Evolutionary conservation across 2,888 invertebrate species (phyloP).

Genomic region (Eupithecia dodoneata): DNA sequence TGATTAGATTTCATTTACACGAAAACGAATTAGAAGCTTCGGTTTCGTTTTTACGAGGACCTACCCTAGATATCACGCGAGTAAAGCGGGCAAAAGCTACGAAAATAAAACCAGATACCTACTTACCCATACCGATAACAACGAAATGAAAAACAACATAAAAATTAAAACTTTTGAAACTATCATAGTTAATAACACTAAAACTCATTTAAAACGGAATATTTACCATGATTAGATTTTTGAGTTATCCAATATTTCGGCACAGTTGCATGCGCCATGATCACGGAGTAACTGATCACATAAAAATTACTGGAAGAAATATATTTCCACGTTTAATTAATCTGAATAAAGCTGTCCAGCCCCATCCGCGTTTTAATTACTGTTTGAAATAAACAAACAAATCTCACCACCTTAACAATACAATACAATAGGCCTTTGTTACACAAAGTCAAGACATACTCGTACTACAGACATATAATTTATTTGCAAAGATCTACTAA

Average conservation of each 20-base stretch:
- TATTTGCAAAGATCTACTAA: slow-evolving; percentile 5
- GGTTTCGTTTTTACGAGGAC: too few species aligned
- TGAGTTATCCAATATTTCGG: too few species aligned
- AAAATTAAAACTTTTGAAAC: too few species aligned
- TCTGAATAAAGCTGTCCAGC: background rate
- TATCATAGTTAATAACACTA: too few species aligned
- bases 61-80: background rate
- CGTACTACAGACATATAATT: background rate
- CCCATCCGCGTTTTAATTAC: slow-evolving; percentile 6
- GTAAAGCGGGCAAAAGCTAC: background rate
- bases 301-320: background rate
- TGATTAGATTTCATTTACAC: too few species aligned
- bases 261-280: too few species aligned
- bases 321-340: background rate
- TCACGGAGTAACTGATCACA: too few species aligned
- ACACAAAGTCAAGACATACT: background rate
- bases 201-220: too few species aligned
- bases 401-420: background rate
- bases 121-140: too few species aligned
- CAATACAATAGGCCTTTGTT: background rate
- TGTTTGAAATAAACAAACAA: slow-evolving; percentile 3
- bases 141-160: background rate
- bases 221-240: too few species aligned
- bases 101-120: background rate
- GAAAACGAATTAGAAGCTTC: too few species aligned